These are phyloP conservation scores for Ochropleura leucogaster DNA, from an alignment of 2,888 invertebrate genomes.

Conservation along the genomic window DNA sequence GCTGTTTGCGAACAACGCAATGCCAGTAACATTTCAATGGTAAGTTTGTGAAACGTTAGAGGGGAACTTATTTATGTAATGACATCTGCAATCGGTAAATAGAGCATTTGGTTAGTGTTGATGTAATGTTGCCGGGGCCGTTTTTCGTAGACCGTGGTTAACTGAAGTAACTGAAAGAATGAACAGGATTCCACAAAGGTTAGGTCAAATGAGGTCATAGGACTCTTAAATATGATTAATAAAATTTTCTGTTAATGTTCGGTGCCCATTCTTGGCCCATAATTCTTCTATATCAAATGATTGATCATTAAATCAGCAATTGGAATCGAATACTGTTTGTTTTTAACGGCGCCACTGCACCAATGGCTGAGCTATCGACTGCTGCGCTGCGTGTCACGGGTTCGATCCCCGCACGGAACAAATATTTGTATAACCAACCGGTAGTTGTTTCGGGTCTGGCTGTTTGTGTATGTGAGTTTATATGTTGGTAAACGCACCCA, in stretches of 20 bases:
- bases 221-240: neutral
- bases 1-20: slow-evolving; percentile 64
- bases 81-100: slow-evolving; percentile 61
- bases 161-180: slow-evolving; percentile 1
- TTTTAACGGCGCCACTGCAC: too few species aligned
- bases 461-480: too few species aligned
- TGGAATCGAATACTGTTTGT: too few species aligned
- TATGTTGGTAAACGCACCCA: too few species aligned
- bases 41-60: slow-evolving; percentile 74
- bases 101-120: slow-evolving; percentile 58
- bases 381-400: too few species aligned
- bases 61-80: slow-evolving; percentile 70
- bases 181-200: neutral
- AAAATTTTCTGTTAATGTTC: neutral
- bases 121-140: slow-evolving; percentile 46
- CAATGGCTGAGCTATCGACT: too few species aligned
- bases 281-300: neutral
- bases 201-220: neutral
- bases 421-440: too few species aligned
- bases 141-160: neutral
- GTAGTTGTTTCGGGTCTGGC: too few species aligned
- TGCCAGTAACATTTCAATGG: slow-evolving; percentile 69
- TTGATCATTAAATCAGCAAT: neutral
- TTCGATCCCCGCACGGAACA: too few species aligned
- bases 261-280: neutral